Base-by-base conservation (phyloP, 2,797 vertebrate species). In the Percopsis omiscomaycus region DNA sequence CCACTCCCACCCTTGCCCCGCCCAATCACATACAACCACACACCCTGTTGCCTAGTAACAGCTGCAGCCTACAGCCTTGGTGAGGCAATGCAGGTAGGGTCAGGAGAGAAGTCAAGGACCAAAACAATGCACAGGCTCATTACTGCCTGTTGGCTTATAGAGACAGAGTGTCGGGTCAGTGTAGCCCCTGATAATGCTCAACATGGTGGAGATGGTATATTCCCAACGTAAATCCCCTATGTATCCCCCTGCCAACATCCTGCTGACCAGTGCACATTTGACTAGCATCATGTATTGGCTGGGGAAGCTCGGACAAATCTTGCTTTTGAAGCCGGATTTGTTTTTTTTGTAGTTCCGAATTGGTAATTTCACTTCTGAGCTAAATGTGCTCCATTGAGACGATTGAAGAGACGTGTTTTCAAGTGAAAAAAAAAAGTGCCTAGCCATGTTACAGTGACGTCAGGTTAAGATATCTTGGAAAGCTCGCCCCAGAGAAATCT, bases 201-300 rank as follows among this genome's bases (percentile, higher is more conserved):
- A 68, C 69, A 73, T 56, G 64, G 75, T 70, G 75, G 63, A 80
- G 85, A 74, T 79, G 78, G 77, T 84, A 89, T 88, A 89, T 88
- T 86, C 79, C 64, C 45, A 15, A 53, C 76, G 77, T 66, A 85
- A 86, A 89, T 88, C 76, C 78, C 71, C 54, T 56, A 77, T 73
- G 70, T 82, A 84, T 83, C 74, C 80, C 66, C 74, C 22, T 77
- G 76, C 80, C 81, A 86, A 86, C 78, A 84, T 66, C 78, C 71
- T 80, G 85, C 87, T 88, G 87, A 90, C 84, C 80, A 66, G 74
- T 75, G 86, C 84, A 86, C 64, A 81, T 83, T 87, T 76, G 77
- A 75, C 73, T 68, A 75, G 79, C 60, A 54, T 59, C 27, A 44
- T 49, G 59, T 68, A 51, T 70, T 58, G 56, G 49, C 4, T 72